Conservation (phyloP, 2,888 invertebrate species). For the Lycia hirtaria region DNA sequence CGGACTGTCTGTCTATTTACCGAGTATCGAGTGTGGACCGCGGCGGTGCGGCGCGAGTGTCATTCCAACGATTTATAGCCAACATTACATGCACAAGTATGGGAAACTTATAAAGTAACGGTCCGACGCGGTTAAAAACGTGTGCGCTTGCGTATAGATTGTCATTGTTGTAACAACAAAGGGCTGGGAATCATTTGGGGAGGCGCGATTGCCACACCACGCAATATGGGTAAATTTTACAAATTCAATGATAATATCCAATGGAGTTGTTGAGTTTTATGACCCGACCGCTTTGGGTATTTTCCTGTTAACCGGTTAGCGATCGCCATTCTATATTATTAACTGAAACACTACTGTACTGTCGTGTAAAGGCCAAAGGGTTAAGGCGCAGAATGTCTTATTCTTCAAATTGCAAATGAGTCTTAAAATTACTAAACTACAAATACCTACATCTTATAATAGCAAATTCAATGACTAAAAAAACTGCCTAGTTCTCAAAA, state of each 20-base stretch:
- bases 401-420: no score
- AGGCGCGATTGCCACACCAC: slow-evolving; percentile 35
- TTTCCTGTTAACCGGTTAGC: slow-evolving; percentile 7
- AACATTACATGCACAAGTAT: slow-evolving; percentile 39
- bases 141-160: slow-evolving; percentile 38
- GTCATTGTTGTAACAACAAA: slow-evolving; percentile 43
- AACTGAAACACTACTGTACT: no score
- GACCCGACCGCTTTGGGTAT: slow-evolving; percentile 1
- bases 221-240: slow-evolving; percentile 20
- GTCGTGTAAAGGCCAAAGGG: no score
- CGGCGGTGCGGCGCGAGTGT: slow-evolving; percentile 38
- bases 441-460: no score
- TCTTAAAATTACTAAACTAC: no score
- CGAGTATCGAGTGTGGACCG: slow-evolving; percentile 42
- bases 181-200: slow-evolving; percentile 40
- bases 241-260: slow-evolving; percentile 7
- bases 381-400: no score
- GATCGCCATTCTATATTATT: not conserved
- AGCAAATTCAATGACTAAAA: no score
- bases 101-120: slow-evolving; percentile 50
- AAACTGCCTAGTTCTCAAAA: no score
- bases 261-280: slow-evolving; percentile 3
- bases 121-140: slow-evolving; percentile 45
- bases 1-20: slow-evolving; percentile 59
- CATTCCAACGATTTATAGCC: slow-evolving; percentile 52